Evolutionary conservation across 2,113 vertebrate genomes (phyloP).

Genomic region (Proteles cristata): DNA sequence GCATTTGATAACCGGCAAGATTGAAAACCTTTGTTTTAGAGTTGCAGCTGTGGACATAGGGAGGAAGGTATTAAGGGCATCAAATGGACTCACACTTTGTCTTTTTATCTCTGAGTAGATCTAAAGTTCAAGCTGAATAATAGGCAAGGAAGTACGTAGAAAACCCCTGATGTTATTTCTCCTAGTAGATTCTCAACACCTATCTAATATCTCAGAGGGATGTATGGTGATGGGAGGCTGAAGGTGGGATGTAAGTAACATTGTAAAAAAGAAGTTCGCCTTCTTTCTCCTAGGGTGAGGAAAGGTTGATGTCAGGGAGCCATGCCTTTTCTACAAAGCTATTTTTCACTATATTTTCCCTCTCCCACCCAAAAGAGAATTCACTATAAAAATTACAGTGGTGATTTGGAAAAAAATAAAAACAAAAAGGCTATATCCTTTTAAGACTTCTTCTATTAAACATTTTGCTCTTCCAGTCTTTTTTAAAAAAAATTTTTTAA

Average conservation of each 20-base stretch:
- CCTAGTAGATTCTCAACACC: not conserved
- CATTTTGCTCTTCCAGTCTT: not conserved
- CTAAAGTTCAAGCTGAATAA: not conserved
- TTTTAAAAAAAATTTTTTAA: not conserved
- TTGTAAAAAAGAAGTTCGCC: not conserved
- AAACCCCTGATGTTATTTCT: not conserved
- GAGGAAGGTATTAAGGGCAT: not conserved
- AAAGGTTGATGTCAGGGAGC: not conserved
- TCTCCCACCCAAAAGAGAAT: not conserved
- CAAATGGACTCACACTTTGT: not conserved
- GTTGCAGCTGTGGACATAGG: not conserved
- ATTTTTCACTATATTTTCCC: not conserved
- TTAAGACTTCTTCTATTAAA: not conserved
- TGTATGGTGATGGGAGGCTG: fast-evolving
- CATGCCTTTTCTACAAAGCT: not conserved
- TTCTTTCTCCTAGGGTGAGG: not conserved
- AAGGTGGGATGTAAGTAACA: not conserved
- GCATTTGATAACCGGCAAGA: not conserved
- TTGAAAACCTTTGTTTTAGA: not conserved
- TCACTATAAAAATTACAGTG: not conserved
- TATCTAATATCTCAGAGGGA: not conserved
- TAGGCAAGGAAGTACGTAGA: not conserved
- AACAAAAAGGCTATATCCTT: not conserved
- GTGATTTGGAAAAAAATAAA: not conserved
- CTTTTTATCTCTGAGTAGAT: not conserved